Conservation (phyloP, 2,113 vertebrate species). For the Naja naja region DNA sequence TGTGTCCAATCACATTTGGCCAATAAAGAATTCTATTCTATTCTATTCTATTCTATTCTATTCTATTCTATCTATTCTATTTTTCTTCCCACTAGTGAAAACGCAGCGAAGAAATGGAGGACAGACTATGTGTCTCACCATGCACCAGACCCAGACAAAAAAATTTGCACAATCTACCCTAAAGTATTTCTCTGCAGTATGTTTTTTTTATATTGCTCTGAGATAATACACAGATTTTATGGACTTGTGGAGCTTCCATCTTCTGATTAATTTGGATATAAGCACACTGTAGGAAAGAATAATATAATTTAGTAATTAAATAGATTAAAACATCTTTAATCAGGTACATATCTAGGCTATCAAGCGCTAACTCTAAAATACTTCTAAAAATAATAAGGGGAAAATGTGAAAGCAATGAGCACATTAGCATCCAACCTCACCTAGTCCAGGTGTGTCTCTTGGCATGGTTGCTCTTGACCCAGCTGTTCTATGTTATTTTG, state of each 20-base stretch:
- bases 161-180: not conserved
- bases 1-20: no score
- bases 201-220: not conserved
- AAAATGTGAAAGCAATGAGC: not conserved
- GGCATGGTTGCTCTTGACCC: not conserved
- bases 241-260: not conserved
- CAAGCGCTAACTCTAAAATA: not conserved
- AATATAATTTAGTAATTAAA: not conserved
- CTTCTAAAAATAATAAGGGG: not conserved
- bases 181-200: not conserved
- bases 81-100: not conserved
- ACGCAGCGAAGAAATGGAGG: not conserved
- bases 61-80: no score
- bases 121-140: not conserved
- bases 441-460: not conserved
- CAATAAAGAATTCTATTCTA: no score
- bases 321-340: not conserved
- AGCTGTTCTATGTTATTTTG: not conserved
- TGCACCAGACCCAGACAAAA: not conserved
- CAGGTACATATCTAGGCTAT: not conserved
- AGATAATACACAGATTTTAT: not conserved
- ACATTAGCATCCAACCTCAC: not conserved
- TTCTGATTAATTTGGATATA: not conserved
- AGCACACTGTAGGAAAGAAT: not conserved
- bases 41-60: no score